These are phyloP conservation scores for Novumbra hubbsi DNA, from an alignment of 2,797 vertebrate species.

Conservation along the genomic window DNA sequence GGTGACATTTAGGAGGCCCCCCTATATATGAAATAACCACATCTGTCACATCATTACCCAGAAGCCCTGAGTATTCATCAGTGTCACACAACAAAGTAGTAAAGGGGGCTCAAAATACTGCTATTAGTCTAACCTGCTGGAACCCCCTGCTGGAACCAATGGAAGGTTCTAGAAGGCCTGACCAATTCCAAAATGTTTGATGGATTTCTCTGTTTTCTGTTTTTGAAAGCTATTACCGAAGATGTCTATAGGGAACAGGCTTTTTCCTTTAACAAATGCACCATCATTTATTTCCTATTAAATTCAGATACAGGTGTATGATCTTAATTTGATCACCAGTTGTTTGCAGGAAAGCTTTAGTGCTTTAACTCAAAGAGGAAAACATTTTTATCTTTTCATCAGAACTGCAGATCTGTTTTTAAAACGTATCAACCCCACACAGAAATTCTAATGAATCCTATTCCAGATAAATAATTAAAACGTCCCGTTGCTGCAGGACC, in stretches of 20 bases:
- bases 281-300: slow-evolving; percentile 1
- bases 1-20: not conserved
- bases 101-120: not conserved
- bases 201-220: slow-evolving; percentile 10
- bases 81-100: not conserved
- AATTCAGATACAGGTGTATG: not conserved
- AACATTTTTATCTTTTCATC: too few species aligned
- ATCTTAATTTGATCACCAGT: too few species aligned
- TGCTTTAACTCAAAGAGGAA: too few species aligned
- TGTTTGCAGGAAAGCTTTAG: too few species aligned
- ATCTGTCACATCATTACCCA: slow-evolving; percentile 9
- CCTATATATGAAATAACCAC: not conserved
- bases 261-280: slow-evolving; percentile 22
- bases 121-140: not conserved
- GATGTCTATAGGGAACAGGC: not conserved
- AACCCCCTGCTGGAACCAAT: not conserved
- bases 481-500: too few species aligned
- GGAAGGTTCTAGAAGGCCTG: not conserved
- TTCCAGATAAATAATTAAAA: too few species aligned
- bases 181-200: slow-evolving; percentile 14
- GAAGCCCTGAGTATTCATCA: slow-evolving; percentile 2
- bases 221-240: slow-evolving; percentile 12
- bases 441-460: too few species aligned
- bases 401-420: too few species aligned
- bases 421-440: too few species aligned